A percentile compares a stretch with the other conserved stretches of the same genome.
Evolutionary conservation across 2,113 vertebrate species (phyloP).

Genomic region (Chloroceryle aenea): DNA sequence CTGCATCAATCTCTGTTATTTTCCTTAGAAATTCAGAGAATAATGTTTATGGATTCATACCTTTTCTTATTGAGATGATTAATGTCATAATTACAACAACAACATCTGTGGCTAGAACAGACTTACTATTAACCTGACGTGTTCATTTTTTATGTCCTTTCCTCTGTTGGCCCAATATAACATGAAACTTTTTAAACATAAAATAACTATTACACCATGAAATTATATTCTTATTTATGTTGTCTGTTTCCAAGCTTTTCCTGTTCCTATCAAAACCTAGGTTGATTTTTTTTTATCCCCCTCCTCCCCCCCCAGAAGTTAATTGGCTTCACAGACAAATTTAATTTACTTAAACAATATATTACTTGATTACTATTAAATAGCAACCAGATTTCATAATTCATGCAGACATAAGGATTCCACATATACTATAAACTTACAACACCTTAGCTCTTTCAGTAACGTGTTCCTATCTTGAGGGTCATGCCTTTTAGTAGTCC

Average conservation of each 20-base stretch:
- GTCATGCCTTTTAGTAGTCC: background rate
- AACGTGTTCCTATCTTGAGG: background rate
- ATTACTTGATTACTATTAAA: background rate
- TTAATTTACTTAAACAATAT: background rate
- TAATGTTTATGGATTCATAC: background rate
- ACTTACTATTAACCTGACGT: background rate
- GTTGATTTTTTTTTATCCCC: fast-evolving
- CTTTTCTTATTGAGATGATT: background rate
- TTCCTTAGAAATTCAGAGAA: background rate
- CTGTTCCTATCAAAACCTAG: background rate
- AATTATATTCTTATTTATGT: background rate
- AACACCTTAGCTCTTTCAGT: background rate
- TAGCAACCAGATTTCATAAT: background rate
- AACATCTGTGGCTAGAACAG: background rate
- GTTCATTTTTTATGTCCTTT: background rate
- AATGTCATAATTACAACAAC: background rate
- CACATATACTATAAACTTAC: background rate
- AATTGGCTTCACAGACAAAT: background rate
- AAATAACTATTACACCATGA: background rate
- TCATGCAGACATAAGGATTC: background rate
- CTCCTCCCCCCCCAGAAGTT: fast-evolving
- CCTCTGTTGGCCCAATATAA: background rate
- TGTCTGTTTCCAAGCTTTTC: background rate
- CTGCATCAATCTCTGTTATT: background rate
- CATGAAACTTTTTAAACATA: background rate